phyloP scores from a whole-genome alignment of 2,113 vertebrate genomes.

The Nothobranchius kuhntae region DNA sequence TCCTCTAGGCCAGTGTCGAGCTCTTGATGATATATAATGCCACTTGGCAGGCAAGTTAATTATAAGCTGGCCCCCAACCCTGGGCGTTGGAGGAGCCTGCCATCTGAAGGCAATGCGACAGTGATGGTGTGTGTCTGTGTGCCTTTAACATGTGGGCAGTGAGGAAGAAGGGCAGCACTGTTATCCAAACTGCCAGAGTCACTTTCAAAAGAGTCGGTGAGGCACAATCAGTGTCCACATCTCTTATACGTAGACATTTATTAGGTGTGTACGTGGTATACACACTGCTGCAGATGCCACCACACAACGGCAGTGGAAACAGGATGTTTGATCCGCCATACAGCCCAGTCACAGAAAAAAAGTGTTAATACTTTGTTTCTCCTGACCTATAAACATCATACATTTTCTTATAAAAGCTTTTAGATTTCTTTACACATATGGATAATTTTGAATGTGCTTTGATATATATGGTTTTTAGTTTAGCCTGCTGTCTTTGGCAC shows the following conservation, averaged over 20 bases:
- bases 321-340: neutral
- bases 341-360: too few species aligned
- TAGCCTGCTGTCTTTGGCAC: too few species aligned
- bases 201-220: constrained; percentile 79
- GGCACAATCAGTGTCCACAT: constrained; percentile 55
- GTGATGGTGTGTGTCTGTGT: constrained; percentile 24
- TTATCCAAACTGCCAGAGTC: constrained; percentile 87
- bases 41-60: constrained; percentile 93
- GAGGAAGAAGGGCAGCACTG: constrained; percentile 63
- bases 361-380: too few species aligned
- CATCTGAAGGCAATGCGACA: constrained; percentile 70
- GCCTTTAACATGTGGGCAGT: constrained; percentile 57
- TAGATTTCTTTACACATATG: too few species aligned
- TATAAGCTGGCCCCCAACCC: constrained; percentile 85
- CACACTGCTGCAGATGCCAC: constrained; percentile 49
- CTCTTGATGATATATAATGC: constrained; percentile 85
- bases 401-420: too few species aligned
- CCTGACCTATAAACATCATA: too few species aligned
- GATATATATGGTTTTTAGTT: neutral
- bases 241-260: constrained; percentile 21
- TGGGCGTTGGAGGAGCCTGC: constrained; percentile 77
- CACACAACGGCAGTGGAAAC: constrained; percentile 10
- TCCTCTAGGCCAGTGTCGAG: constrained; percentile 80
- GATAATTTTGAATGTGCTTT: too few species aligned
- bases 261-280: neutral